Evolutionary conservation across 2,797 vertebrate genomes (phyloP), one percentile per base, ranked within the genome.

Genomic region (Xiphophorus birchmanni): DNA sequence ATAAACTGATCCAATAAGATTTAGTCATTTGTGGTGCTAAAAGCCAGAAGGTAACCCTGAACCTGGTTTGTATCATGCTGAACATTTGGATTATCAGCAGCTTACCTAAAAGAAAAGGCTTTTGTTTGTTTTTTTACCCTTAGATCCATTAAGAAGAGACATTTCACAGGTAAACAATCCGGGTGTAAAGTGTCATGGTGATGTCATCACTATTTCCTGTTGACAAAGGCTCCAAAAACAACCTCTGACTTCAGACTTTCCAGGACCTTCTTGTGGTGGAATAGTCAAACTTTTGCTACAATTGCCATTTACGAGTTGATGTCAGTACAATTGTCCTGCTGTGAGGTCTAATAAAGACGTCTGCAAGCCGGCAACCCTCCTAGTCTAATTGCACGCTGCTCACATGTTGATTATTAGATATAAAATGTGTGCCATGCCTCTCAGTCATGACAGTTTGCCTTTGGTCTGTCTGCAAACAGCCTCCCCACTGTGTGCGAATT

Each of bases 401-500:
- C 76, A 63, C 35, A 42, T 73, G 69, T 48, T 81, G 71, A 84
- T 86, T 86, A 80, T 85, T 80, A 58, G 79, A 60, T 84, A n/a
- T 52, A 73, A 45, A 60, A 44, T 74, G 56, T 75, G 79, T 84
- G 4, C 75, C 75, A 52, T 74, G 73, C 17, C 81, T 78, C 77
- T 79, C 72, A 65, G 45, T 72, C 69, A 47, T 82, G 75, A 86
- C 65, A 37, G 67, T 74, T 35, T 77, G 44, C 47, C 80, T 72
- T 58, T 52, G 44, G n/a, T 47, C 50, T 81, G 74, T 32, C 75
- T 67, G 74, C 60, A n/a, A 50, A 40, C 84, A n/a, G 76, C 80
- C 56, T 74, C 74, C 40, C 83, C 82, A 82, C 79, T 69, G 73
- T 82, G 84, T 90, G 90, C 82, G 87, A 92, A 87, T 40, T n/a